Base-by-base conservation (phyloP, 2,113 vertebrate genomes). In the Copsychus sechellarum region DNA sequence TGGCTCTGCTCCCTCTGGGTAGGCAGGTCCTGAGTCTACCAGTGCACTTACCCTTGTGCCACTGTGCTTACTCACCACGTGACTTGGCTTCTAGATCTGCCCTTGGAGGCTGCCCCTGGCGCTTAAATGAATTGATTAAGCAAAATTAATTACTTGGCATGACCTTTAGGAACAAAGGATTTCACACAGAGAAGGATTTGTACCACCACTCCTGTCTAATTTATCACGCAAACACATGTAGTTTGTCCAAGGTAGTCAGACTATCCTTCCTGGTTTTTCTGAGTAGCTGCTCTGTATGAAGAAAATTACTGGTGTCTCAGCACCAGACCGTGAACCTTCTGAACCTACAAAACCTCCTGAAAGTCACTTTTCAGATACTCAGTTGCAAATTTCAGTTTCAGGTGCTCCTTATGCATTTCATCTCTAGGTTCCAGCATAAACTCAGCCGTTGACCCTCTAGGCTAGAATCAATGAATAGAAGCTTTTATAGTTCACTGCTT, bases 151-250 rank as follows among this genome's bases (percentile, higher is more conserved):
- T 66, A 34, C 21, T 81, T 89, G 64, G 34, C 22, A 6, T 0
- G 0, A 60, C 65, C 22, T 40, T 71, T 45, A 38, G 43, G 29
- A 74, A 22, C 1, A 0, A 65, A 71, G n/a, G 26, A 40, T 73
- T 85, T 71, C 31, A 22, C 57, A 31, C 26, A 25, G 57, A 54
- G 16, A 12, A 82, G 40, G 21, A 72, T 40, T 40, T 57, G 31
- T 82, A 60, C 53, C 73, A 71, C 28, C 26, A 26, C 12, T 50
- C 19, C 48, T 47, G 5, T 78, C 42, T 78, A 50, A 74, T 60
- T 24, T 58, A 17, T 34, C 36, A 19, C 2, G 11, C 5, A 8
- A 50, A 21, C 7, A 17, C 3, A 1, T 7, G 21, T n/a, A 38
- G 36, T 29, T 73, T 2, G 0, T 53, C 28, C 38, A 14, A 8